Percentiles rank a stretch among this genome's conserved stretches.
These are phyloP conservation scores for Mongoloraphidia duomilia DNA, from an alignment of 2,888 invertebrate species.

Conservation along the genomic window DNA sequence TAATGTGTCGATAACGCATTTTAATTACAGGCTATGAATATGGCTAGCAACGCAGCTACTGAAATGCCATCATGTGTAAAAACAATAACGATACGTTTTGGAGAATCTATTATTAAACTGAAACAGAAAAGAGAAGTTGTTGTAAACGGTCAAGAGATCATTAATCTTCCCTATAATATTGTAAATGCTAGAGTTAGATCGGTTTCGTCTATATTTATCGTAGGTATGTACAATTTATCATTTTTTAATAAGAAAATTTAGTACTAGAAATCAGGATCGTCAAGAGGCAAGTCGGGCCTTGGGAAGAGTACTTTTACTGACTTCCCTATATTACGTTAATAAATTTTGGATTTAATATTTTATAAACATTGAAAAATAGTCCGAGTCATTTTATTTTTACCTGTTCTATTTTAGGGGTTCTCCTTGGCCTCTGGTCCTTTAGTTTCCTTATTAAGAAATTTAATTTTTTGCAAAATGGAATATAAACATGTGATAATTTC, in stretches of 20 bases:
- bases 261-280: too few species aligned
- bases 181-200: constrained; percentile 50
- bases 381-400: too few species aligned
- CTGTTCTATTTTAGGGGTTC: too few species aligned
- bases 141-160: constrained; percentile 54
- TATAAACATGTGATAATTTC: constrained; percentile 1
- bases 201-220: constrained; percentile 63
- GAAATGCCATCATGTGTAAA: constrained; percentile 67
- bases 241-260: too few species aligned
- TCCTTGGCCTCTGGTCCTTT: too few species aligned
- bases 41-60: constrained; percentile 37
- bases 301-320: too few species aligned
- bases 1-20: not conserved
- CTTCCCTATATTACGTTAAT: too few species aligned
- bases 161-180: constrained; percentile 45
- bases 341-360: too few species aligned
- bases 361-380: too few species aligned
- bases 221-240: constrained; percentile 30
- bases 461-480: constrained; percentile 3
- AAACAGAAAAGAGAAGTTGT: constrained; percentile 59
- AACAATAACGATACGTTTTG: constrained; percentile 48
- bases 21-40: constrained; percentile 42
- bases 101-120: constrained; percentile 42
- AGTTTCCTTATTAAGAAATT: not conserved
- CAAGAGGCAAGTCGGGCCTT: too few species aligned